Evolutionary conservation across 2,888 invertebrate genomes (phyloP), one percentile per base, ranked within the genome.

Genomic region (Leptinotarsa haldemani): DNA sequence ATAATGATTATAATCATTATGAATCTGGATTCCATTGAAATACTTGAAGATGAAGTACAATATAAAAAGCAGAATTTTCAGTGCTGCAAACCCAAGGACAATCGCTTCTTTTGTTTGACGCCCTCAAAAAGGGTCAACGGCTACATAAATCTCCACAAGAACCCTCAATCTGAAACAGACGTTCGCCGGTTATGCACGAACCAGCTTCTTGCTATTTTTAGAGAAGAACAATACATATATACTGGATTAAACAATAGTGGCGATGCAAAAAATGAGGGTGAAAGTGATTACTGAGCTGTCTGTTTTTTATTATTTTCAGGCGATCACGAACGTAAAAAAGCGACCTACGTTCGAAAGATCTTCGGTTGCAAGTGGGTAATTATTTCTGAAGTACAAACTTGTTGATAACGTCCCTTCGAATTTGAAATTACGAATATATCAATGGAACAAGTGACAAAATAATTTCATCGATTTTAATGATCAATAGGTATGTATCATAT

Each of bases 141-240:
- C 56, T 58, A 40, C 52, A 71, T 71, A 69, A 74, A 74, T 74
- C 69, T 69, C 52, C 3, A 69, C 56, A 61, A 71, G 69, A 61
- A 71, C 66, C 68, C 71, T 69, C 71, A 71, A 74, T 74, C 74
- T 69, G 22, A 61, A 74, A 71, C 74, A 74, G 74, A 71, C 61
- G 61, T 61, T 61, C 61, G 40, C 40, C 40, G 12, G 40, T n/a
- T 61, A 30, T 61, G 61, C 61, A 61, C 30, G 30, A 16, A 30
- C 30, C 61, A 30, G 15, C 61, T 30, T 40, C n/a, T 5, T 61
- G 61, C 61, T 30, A 61, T 61, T 61, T 61, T 30, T 61, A 61
- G 25, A 30, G 61, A n/a, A 18, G 61, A 61, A 61, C 61, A 61
- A 61, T 30, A 61, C 40, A 61, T 30, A 61, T 61, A 61, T 30